phyloP scores from a whole-genome alignment of 1,140 invertebrate species.

The Pygmarrhopalites habei region DNA sequence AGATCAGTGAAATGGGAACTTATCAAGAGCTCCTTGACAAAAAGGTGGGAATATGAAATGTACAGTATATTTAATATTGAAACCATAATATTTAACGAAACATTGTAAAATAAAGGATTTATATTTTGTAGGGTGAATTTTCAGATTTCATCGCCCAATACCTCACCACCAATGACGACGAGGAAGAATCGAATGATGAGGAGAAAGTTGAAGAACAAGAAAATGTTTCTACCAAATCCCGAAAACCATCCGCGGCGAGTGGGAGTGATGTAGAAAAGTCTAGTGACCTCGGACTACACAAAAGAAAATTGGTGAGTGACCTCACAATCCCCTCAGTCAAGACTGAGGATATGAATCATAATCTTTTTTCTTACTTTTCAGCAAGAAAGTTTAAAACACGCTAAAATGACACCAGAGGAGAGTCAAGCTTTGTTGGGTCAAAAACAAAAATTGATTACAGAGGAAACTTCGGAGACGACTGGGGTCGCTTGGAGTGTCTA shows the following conservation, averaged over 20 bases:
- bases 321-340: no score
- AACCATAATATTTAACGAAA: not conserved
- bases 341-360: not conserved
- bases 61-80: slow-evolving; percentile 13
- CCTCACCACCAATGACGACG: slow-evolving; percentile 36
- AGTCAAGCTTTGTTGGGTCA: slow-evolving; percentile 2
- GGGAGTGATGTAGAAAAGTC: no score
- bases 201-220: slow-evolving; percentile 19
- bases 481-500: slow-evolving; percentile 84
- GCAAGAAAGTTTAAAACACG: not conserved
- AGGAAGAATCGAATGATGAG: slow-evolving; percentile 42
- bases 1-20: slow-evolving; percentile 43
- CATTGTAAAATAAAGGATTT: not conserved
- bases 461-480: slow-evolving; percentile 80
- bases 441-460: slow-evolving; percentile 59
- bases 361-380: no score
- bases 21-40: slow-evolving; percentile 41
- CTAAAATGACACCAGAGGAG: slow-evolving; percentile 39
- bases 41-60: slow-evolving; percentile 15
- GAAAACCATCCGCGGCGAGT: no score
- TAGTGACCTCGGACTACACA: no score
- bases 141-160: slow-evolving; percentile 37
- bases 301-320: no score
- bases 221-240: no score
- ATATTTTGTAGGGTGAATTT: slow-evolving; percentile 44